phyloP scores from a whole-genome alignment of 2,888 invertebrate species.

The Apamea anceps region DNA sequence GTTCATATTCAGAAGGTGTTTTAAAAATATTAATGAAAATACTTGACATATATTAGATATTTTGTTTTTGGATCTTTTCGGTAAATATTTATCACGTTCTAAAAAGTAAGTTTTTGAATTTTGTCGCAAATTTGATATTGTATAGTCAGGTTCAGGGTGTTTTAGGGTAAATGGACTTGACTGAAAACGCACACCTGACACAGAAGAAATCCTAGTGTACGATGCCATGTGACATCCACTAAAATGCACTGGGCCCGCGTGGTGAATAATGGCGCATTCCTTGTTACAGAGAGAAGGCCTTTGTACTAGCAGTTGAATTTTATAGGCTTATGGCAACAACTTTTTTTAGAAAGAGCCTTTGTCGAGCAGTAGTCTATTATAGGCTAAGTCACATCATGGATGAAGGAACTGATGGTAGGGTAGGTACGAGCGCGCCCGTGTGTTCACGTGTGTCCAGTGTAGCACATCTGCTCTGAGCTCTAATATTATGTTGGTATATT shows the following conservation, averaged over 20 bases:
- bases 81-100: not conserved
- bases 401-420: slow-evolving; percentile 27
- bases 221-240: not conserved
- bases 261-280: not conserved
- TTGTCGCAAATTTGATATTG: not conserved
- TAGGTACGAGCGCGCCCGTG: slow-evolving; percentile 37
- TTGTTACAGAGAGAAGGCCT: not conserved
- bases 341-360: not conserved
- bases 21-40: slow-evolving; percentile 12
- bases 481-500: slow-evolving; percentile 54
- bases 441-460: slow-evolving; percentile 50
- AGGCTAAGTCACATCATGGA: slow-evolving; percentile 42
- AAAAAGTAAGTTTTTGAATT: not conserved
- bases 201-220: not conserved
- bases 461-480: slow-evolving; percentile 52
- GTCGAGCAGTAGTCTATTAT: not conserved
- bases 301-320: too few relatives aligned
- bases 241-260: too few relatives aligned
- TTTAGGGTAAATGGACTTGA: too few relatives aligned
- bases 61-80: not conserved
- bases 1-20: not conserved
- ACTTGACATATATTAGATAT: not conserved
- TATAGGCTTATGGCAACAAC: not conserved
- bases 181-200: not conserved
- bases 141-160: not conserved